phyloP scores from a whole-genome alignment of 2,888 invertebrate species.

The Dugesia japonica region DNA sequence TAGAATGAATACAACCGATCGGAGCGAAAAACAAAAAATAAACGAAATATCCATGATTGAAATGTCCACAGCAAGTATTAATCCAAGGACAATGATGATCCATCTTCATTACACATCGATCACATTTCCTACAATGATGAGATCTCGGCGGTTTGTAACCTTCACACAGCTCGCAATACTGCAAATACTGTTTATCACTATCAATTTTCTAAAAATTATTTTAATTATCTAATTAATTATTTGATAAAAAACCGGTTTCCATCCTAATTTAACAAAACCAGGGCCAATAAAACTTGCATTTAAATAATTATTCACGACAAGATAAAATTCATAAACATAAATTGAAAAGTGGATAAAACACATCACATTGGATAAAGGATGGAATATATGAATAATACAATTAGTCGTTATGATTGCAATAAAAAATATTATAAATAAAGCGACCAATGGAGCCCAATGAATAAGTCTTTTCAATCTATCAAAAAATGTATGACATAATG shows the following conservation, averaged over 20 bases:
- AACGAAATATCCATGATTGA: slow-evolving; percentile 76
- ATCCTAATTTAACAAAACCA: slow-evolving; percentile 67
- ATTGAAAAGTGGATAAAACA: slow-evolving; percentile 26
- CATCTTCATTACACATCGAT: slow-evolving; percentile 77
- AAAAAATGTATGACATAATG: not conserved
- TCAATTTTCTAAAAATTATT: slow-evolving; percentile 57
- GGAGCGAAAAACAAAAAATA: slow-evolving; percentile 74
- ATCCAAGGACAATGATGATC: slow-evolving; percentile 98
- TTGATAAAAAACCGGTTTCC: slow-evolving; percentile 55
- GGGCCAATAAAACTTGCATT: slow-evolving; percentile 76
- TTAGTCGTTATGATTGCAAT: slow-evolving; percentile 68
- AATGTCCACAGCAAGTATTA: slow-evolving; percentile 82
- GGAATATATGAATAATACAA: slow-evolving; percentile 57
- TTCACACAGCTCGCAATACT: slow-evolving; percentile 70
- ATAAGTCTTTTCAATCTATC: slow-evolving; percentile 52
- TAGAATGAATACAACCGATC: slow-evolving; percentile 69
- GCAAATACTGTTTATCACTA: slow-evolving; percentile 58
- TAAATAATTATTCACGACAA: slow-evolving; percentile 47
- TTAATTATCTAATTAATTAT: too few relatives aligned
- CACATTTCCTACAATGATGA: slow-evolving; percentile 88
- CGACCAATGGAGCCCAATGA: slow-evolving; percentile 81
- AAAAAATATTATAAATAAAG: slow-evolving; percentile 68
- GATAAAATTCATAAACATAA: slow-evolving; percentile 34
- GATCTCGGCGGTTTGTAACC: slow-evolving; percentile 92
- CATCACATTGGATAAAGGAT: slow-evolving; percentile 21